phyloP scores from a whole-genome alignment of 2,888 invertebrate species.

The Nipponacmea schrenckii region DNA sequence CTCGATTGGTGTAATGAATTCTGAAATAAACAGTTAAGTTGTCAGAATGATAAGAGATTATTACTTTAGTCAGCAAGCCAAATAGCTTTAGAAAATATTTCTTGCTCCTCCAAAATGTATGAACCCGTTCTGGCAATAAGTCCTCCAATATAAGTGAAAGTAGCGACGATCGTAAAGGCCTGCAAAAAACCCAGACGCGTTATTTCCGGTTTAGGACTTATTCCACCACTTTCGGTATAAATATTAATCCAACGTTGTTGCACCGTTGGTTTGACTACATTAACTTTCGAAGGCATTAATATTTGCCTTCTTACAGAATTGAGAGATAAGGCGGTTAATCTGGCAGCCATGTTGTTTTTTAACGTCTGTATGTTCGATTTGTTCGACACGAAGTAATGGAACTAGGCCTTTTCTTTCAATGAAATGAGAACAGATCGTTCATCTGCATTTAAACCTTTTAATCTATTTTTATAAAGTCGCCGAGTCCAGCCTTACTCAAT shows the following conservation, averaged over 20 bases:
- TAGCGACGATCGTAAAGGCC: slow-evolving; percentile 77
- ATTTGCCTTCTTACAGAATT: neutral
- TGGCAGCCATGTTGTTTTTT: slow-evolving; percentile 17
- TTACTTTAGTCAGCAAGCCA: slow-evolving; percentile 80
- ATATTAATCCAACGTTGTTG: slow-evolving; percentile 27
- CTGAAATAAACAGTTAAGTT: no score
- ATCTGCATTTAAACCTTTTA: no score
- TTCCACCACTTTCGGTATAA: slow-evolving; percentile 76
- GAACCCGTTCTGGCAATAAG: slow-evolving; percentile 88
- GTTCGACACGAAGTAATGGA: no score
- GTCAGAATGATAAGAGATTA: no score
- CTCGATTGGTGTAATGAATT: no score
- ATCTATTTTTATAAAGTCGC: no score
- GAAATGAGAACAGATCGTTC: no score
- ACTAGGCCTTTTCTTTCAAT: no score
- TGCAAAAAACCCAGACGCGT: slow-evolving; percentile 74
- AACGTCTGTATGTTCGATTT: no score
- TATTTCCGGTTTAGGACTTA: slow-evolving; percentile 76
- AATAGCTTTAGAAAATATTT: slow-evolving; percentile 94
- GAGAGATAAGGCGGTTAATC: neutral
- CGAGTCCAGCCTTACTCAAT: no score
- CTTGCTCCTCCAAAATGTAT: slow-evolving; percentile 93
- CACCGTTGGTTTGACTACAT: neutral
- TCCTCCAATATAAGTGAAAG: no score
- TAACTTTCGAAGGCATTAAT: slow-evolving; percentile 2